phyloP scores from a whole-genome alignment of 2,888 invertebrate genomes.

The Carabus problematicus region DNA sequence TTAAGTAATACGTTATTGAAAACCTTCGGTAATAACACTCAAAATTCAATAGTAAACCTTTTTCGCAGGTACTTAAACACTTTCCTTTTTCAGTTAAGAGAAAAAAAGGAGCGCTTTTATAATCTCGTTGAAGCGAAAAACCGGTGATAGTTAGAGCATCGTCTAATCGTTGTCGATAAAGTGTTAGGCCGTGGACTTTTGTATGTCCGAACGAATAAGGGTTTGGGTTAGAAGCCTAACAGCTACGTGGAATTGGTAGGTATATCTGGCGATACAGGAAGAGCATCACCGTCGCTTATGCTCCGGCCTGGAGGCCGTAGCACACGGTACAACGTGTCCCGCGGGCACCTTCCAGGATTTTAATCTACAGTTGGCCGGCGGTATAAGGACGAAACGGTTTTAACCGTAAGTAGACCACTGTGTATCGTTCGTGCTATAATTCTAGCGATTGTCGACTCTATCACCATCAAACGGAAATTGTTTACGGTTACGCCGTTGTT shows the following conservation, averaged over 20 bases:
- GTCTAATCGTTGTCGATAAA: slow-evolving; percentile 11
- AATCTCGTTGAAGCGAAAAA: no score
- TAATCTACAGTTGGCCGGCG: slow-evolving; percentile 35
- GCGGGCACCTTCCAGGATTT: slow-evolving; percentile 37
- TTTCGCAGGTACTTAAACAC: no score
- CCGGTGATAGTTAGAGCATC: slow-evolving; percentile 1
- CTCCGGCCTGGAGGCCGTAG: no score
- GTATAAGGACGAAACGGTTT: slow-evolving; percentile 33
- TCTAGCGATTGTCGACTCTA: slow-evolving; percentile 39
- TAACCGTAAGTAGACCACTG: slow-evolving; percentile 40
- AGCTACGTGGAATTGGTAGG: no score
- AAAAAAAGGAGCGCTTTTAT: no score
- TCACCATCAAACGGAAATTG: slow-evolving; percentile 41
- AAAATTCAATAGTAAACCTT: no score
- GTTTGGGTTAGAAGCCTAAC: background rate
- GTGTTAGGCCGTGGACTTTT: background rate
- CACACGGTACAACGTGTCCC: slow-evolving; percentile 27
- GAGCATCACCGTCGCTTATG: background rate
- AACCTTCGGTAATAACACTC: no score
- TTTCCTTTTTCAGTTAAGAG: no score
- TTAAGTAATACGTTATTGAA: no score
- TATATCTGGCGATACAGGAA: slow-evolving; percentile 3
- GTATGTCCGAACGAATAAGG: background rate
- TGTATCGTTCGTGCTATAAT: slow-evolving; percentile 41
- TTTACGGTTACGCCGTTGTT: slow-evolving; percentile 31